Evolutionary conservation across 2,113 vertebrate genomes (phyloP).

Genomic region (Podarcis raffonei): DNA sequence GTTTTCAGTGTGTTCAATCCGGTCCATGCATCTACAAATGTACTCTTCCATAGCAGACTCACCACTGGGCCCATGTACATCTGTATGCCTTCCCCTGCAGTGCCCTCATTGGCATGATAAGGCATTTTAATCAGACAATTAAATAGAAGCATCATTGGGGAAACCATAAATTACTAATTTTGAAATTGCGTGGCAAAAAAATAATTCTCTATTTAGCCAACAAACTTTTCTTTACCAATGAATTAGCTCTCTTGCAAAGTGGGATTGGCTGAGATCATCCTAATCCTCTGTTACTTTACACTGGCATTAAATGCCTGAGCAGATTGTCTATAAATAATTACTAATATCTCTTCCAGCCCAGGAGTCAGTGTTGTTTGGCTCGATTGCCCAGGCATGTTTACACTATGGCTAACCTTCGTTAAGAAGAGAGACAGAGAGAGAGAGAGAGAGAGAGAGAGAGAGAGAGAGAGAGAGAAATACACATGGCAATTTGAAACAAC

Average conservation of each 20-base stretch:
- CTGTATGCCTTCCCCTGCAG: background rate
- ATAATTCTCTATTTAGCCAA: slow-evolving; percentile 12
- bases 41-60: background rate
- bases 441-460: background rate
- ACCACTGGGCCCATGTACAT: background rate
- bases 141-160: slow-evolving; percentile 42
- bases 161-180: background rate
- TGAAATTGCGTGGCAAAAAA: background rate
- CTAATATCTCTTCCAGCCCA: background rate
- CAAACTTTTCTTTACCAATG: background rate
- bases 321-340: slow-evolving; percentile 30
- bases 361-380: background rate
- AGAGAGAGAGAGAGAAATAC: background rate
- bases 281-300: slow-evolving; percentile 6
- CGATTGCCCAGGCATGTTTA: background rate
- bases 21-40: background rate
- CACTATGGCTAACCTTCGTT: slow-evolving; percentile 17
- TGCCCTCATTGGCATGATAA: slow-evolving; percentile 49
- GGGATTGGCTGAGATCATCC: slow-evolving; percentile 5
- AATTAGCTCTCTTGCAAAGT: slow-evolving; percentile 7
- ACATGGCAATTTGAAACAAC: background rate
- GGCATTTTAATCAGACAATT: slow-evolving; percentile 47
- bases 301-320: slow-evolving; percentile 30
- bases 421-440: background rate
- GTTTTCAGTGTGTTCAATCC: background rate